Percentiles rank a stretch among this genome's conserved stretches.
Conservation (phyloP, 2,888 invertebrate genomes). For the Alloplasta piceator region DNA sequence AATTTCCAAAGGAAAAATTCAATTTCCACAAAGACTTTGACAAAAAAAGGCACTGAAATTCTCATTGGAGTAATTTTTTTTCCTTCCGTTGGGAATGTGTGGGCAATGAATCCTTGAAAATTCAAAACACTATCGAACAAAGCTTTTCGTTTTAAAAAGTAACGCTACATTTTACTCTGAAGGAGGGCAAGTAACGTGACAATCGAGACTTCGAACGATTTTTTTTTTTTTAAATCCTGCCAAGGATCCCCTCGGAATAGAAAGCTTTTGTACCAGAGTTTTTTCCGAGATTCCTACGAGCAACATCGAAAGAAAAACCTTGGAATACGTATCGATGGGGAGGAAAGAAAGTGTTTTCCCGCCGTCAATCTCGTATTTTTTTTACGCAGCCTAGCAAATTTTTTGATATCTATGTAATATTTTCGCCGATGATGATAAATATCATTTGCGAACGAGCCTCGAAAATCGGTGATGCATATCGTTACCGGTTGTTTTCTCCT, state of each 20-base stretch:
- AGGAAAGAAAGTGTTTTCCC: neutral
- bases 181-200: conserved; percentile 35
- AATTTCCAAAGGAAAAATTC: no score
- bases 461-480: neutral
- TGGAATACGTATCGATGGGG: neutral
- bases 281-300: no score
- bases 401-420: conserved; percentile 43
- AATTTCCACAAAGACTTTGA: no score
- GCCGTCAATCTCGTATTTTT: conserved; percentile 39
- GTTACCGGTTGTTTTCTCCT: conserved; percentile 4
- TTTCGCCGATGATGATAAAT: conserved; percentile 21
- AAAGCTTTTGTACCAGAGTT: neutral
- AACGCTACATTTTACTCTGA: conserved; percentile 14
- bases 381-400: conserved; percentile 31
- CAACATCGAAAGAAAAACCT: no score
- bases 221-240: conserved; percentile 38
- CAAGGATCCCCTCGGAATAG: conserved; percentile 29
- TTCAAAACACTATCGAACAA: conserved; percentile 42
- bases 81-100: no score
- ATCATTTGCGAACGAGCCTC: neutral
- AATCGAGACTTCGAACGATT: conserved; percentile 39
- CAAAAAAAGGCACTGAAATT: no score
- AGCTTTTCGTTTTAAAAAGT: conserved; percentile 43
- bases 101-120: no score
- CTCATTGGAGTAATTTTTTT: no score